Evolutionary conservation across 2,888 invertebrate genomes (phyloP).

Genomic region (Athalia rosae): DNA sequence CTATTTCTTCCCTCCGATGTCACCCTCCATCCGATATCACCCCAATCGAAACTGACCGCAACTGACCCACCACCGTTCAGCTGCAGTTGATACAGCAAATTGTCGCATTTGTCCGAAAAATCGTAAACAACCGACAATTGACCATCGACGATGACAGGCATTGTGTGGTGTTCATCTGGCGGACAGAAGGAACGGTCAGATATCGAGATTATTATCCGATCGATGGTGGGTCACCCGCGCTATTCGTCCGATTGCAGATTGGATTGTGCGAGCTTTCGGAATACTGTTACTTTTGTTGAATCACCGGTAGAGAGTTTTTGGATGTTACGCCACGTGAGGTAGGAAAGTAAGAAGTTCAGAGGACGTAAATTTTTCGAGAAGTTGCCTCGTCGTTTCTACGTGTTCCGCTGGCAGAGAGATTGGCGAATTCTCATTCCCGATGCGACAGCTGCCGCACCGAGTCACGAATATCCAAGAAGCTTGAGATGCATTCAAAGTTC

Average conservation of each 20-base stretch:
- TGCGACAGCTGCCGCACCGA: conserved; percentile 27
- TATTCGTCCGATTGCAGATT: conserved; percentile 10
- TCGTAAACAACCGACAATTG: conserved; percentile 64
- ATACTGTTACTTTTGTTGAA: neutral
- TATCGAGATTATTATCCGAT: conserved; percentile 14
- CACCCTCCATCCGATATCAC: conserved; percentile 13
- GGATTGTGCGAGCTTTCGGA: conserved; percentile 2
- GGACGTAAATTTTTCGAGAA: conserved; percentile 10
- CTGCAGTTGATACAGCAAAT: conserved; percentile 42
- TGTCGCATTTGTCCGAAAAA: conserved; percentile 54
- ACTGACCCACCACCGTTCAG: conserved; percentile 40
- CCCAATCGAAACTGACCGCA: conserved; percentile 24
- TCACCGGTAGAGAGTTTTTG: neutral
- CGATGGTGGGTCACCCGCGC: neutral
- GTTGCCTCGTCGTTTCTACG: conserved; percentile 24
- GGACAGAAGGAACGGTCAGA: neutral
- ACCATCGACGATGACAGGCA: conserved; percentile 57
- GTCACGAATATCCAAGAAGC: conserved; percentile 28
- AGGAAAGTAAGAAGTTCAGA: conserved; percentile 2
- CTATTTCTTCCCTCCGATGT: neutral
- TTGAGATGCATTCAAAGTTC: conserved; percentile 22
- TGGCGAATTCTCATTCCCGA: conserved; percentile 24
- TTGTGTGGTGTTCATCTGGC: conserved; percentile 11
- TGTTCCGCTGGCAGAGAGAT: conserved; percentile 28
- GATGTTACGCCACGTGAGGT: neutral